Percentiles rank a stretch among this genome's conserved stretches.
These are phyloP conservation scores for Hyperoplus lanceolatus DNA, from an alignment of 2,797 vertebrate species.

Conservation along the genomic window DNA sequence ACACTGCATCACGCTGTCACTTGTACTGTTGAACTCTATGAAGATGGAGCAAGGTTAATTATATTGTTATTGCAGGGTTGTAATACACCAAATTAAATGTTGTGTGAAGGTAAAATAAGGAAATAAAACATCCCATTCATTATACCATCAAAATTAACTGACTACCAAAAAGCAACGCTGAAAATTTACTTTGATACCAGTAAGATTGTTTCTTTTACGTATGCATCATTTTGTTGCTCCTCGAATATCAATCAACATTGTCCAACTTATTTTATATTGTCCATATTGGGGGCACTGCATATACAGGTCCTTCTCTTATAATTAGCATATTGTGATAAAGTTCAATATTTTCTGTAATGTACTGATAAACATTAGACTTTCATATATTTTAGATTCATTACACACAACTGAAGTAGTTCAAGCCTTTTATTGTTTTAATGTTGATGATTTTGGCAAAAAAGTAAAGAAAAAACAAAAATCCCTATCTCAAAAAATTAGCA, in stretches of 20 bases:
- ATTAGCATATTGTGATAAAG: too few species aligned
- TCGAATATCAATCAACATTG: neutral
- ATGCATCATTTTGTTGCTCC: neutral
- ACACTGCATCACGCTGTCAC: constrained; percentile 53
- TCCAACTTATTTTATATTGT: constrained; percentile 2
- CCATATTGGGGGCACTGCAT: neutral
- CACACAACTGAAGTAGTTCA: too few species aligned
- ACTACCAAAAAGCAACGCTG: neutral
- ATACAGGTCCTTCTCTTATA: too few species aligned
- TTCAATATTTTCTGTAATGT: too few species aligned
- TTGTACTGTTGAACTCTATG: constrained; percentile 52
- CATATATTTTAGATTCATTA: too few species aligned
- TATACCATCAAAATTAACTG: neutral
- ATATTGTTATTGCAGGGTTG: constrained; percentile 39
- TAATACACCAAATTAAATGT: constrained; percentile 41
- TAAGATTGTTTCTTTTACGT: neutral
- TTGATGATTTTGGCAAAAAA: too few species aligned
- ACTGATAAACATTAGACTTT: too few species aligned
- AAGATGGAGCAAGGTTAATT: constrained; percentile 61
- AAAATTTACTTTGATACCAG: neutral
- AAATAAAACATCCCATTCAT: constrained; percentile 14
- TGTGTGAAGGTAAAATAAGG: constrained; percentile 20
- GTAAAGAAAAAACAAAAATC: too few species aligned
- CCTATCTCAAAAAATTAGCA: too few species aligned
- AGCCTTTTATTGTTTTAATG: too few species aligned